A percentile compares a stretch with the other conserved stretches of the same genome.
phyloP scores from a whole-genome alignment of 2,797 vertebrate genomes.

The Enteromius trimaculatus region DNA sequence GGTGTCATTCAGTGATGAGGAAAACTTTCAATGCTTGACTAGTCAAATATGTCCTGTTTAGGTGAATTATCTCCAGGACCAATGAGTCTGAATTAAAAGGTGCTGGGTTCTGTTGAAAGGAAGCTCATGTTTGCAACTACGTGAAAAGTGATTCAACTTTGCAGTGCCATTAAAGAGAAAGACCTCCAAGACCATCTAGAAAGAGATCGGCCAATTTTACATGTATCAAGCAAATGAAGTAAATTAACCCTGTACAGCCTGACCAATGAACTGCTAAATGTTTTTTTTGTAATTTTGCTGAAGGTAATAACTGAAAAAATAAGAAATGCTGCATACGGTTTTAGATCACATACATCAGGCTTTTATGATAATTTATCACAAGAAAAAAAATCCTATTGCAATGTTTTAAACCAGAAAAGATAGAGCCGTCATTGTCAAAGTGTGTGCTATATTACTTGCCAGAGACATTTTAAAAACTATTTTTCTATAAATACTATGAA shows the following conservation, averaged over 20 bases:
- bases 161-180: not conserved
- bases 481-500: no score
- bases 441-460: no score
- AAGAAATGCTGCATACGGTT: not conserved
- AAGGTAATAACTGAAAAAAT: not conserved
- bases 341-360: not conserved
- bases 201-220: not conserved
- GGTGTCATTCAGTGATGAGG: slow-evolving; percentile 46
- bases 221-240: not conserved
- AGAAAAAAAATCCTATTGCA: not conserved
- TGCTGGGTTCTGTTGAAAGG: slow-evolving; percentile 8
- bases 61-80: slow-evolving; percentile 32
- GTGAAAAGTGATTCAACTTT: not conserved
- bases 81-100: slow-evolving; percentile 18
- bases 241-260: no score
- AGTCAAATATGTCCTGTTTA: slow-evolving; percentile 35
- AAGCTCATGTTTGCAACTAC: not conserved
- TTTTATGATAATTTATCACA: not conserved
- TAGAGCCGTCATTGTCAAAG: no score
- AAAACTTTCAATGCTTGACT: slow-evolving; percentile 47
- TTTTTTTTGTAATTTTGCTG: not conserved
- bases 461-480: no score
- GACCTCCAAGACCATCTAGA: not conserved
- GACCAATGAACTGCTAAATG: not conserved
- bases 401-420: no score